These are phyloP conservation scores for Lepidocolaptes lacrymiger DNA, from an alignment of 2,797 vertebrate species.

Conservation along the genomic window DNA sequence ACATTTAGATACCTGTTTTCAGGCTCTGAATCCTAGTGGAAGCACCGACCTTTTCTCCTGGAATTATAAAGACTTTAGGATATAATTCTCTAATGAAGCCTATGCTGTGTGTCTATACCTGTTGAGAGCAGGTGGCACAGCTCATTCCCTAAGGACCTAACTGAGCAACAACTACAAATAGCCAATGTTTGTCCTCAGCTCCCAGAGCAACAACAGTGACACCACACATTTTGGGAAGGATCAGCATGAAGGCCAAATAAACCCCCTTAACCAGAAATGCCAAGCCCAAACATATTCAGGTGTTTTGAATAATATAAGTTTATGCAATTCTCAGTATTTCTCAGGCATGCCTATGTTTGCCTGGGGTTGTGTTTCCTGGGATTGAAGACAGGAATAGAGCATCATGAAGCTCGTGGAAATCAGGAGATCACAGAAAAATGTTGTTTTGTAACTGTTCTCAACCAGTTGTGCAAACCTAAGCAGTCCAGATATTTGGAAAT, in stretches of 20 bases:
- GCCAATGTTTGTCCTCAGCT: background rate
- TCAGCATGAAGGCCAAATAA: background rate
- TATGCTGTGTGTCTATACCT: background rate
- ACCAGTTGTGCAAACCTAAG: slow-evolving; percentile 5
- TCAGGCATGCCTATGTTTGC: background rate
- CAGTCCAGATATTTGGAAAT: background rate
- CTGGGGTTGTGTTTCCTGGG: background rate
- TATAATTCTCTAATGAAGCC: background rate
- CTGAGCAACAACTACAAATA: slow-evolving; percentile 9
- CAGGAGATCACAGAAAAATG: slow-evolving; percentile 22
- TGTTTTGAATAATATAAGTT: background rate
- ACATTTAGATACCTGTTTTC: background rate
- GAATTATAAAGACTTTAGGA: background rate
- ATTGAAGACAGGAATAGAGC: background rate
- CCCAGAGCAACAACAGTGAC: background rate
- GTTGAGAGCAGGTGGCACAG: background rate
- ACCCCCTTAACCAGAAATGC: background rate
- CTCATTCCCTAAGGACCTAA: background rate
- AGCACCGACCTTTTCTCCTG: background rate
- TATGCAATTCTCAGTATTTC: background rate
- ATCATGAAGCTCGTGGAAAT: background rate
- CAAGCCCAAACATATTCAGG: background rate
- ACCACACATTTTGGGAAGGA: background rate
- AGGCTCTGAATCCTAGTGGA: background rate
- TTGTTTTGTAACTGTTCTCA: slow-evolving; percentile 15